Base-by-base conservation (phyloP, 1,140 invertebrate genomes). In the Dendrolimus punctatus region DNA sequence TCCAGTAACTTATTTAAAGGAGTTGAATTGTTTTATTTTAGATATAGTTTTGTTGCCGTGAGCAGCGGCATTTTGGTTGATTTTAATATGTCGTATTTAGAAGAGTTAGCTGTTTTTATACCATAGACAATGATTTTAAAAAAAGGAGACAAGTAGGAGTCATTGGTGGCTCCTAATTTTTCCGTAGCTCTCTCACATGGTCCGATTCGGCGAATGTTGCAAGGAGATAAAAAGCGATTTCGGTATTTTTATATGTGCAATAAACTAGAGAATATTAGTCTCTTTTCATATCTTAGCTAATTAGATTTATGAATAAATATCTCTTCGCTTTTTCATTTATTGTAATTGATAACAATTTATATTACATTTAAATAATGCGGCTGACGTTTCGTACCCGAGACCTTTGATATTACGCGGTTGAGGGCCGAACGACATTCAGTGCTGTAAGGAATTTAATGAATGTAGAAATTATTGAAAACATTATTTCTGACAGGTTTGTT, bases 171-270 rank as follows among this genome's bases (percentile, higher is more conserved):
- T 41, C 46, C n/a, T 7, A 53, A 59, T 56, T 56, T 53, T 56
- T 64, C 59, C 55, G 54, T 51, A 56, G 62, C 70, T 67, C 68
- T 71, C 64, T 74, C 52, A 23, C 23, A 23, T 23, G 23, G 47
- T 38, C 60, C 63, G 60, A 63, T 71, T 64, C 63, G 64, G 68
- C 65, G 67, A 50, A 42, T 51, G 44, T 39, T 47, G 50, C 41
- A 53, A 47, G 59, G 48, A 60, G 60, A 58, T 51, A 62, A 61
- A 65, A 62, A 59, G 57, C 55, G 62, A 64, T 71, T 78, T 79
- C 64, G 71, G 68, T 82, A 76, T 78, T 80, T 82, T 82, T 81
- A 55, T 85, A 82, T 81, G 81, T 82, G 81, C 81, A 82, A 81
- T 85, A 80, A 74, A 71, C 73, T 75, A 76, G 72, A 71, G 66